phyloP scores from a whole-genome alignment of 2,888 invertebrate genomes.

The Stegophylla sp. region DNA sequence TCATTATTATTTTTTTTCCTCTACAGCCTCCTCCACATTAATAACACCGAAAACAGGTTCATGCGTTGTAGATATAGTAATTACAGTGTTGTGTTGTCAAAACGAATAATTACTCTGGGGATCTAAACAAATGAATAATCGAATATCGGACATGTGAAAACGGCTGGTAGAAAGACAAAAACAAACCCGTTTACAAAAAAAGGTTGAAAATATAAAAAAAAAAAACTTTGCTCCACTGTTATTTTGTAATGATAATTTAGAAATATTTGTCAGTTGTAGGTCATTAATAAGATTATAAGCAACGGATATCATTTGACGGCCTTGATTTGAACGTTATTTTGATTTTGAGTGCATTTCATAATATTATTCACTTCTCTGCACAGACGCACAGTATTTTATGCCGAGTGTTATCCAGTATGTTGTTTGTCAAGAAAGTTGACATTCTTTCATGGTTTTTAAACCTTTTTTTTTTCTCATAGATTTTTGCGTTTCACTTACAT shows the following conservation, averaged over 20 bases:
- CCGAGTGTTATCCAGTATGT: too few species aligned
- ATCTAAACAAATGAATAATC: constrained; percentile 23
- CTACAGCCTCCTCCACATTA: not conserved
- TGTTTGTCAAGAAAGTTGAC: too few species aligned
- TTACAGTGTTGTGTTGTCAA: constrained; percentile 40
- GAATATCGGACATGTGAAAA: not conserved
- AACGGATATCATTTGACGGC: too few species aligned
- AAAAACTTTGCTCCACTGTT: not conserved
- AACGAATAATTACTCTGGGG: constrained; percentile 28
- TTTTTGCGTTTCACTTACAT: too few species aligned
- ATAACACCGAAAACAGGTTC: constrained; percentile 9
- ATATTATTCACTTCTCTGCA: too few species aligned
- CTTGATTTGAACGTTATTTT: not conserved
- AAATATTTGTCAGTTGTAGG: too few species aligned
- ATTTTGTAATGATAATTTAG: not conserved
- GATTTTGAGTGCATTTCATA: too few species aligned
- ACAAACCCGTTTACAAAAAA: not conserved
- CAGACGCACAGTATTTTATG: too few species aligned
- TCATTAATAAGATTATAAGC: too few species aligned
- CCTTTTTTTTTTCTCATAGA: too few species aligned
- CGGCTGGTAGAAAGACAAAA: not conserved
- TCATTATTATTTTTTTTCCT: not conserved
- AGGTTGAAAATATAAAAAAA: not conserved
- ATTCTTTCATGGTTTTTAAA: too few species aligned
- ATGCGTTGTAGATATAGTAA: not conserved